These are phyloP conservation scores for Spinus pinus DNA, from an alignment of 2,797 vertebrate genomes.

Conservation along the genomic window DNA sequence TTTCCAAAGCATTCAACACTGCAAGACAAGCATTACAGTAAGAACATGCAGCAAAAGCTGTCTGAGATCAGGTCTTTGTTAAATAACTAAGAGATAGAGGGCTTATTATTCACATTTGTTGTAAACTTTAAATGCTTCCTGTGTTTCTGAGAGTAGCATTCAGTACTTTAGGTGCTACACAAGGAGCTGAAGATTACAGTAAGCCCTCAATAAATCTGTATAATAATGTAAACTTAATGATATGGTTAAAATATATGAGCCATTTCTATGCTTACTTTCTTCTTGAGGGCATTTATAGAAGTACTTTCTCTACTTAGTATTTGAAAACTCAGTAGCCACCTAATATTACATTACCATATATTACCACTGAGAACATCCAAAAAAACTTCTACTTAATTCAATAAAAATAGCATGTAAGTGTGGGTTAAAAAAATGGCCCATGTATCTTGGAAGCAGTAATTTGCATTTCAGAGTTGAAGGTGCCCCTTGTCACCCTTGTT, in stretches of 20 bases:
- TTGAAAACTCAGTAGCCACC: neutral
- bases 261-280: slow-evolving; percentile 4
- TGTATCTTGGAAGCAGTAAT: neutral
- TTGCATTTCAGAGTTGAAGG: neutral
- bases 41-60: neutral
- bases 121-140: neutral
- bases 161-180: neutral
- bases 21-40: neutral
- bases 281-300: neutral
- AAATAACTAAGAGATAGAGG: neutral
- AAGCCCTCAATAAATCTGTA: neutral
- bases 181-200: neutral
- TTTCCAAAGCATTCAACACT: neutral
- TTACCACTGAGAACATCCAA: neutral
- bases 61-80: neutral
- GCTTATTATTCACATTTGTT: neutral
- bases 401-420: neutral
- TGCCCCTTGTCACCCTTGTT: neutral
- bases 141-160: neutral
- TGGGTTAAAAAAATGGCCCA: neutral
- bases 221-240: neutral
- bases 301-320: neutral
- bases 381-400: neutral
- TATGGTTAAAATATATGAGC: neutral
- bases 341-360: neutral